Evolutionary conservation across 1,140 invertebrate genomes (phyloP).

Genomic region (Marisa cornuarietis): DNA sequence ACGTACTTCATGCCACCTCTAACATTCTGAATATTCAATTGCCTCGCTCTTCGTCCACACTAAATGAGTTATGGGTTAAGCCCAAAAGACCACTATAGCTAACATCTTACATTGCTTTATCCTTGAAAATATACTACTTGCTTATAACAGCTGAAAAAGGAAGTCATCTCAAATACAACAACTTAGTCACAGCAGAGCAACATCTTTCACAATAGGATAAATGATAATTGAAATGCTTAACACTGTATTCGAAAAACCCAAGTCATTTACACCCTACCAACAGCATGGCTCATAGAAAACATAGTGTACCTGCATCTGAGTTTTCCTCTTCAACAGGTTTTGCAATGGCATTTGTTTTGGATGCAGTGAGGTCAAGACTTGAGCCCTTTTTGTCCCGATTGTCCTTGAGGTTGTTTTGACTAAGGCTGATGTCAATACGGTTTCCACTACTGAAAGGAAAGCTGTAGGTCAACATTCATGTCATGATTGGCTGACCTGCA

Average conservation of each 20-base stretch:
- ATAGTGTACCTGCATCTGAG: slow-evolving; percentile 36
- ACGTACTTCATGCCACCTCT: too few species aligned
- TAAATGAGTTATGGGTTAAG: too few species aligned
- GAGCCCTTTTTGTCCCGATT: slow-evolving; percentile 51
- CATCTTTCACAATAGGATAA: neutral
- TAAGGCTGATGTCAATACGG: slow-evolving; percentile 50
- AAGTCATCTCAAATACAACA: too few species aligned
- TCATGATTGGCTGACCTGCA: neutral
- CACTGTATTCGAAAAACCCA: neutral
- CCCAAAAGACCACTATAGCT: too few species aligned
- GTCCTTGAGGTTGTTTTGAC: slow-evolving; percentile 60
- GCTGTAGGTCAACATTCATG: slow-evolving; percentile 18
- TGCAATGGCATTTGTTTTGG: slow-evolving; percentile 24
- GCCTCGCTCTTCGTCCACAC: too few species aligned
- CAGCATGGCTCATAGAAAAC: neutral
- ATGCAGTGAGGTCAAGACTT: slow-evolving; percentile 34
- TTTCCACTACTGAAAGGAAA: slow-evolving; percentile 54
- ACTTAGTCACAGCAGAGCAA: neutral
- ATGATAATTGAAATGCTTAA: neutral
- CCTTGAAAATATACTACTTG: too few species aligned
- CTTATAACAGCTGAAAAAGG: too few species aligned
- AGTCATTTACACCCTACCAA: neutral
- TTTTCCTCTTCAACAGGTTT: slow-evolving; percentile 38
- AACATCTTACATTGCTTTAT: too few species aligned
- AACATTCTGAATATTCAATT: too few species aligned